Percentiles rank a stretch among this genome's conserved stretches.
These are phyloP conservation scores for Cantharis rustica DNA, from an alignment of 2,888 invertebrate genomes.

Conservation along the genomic window DNA sequence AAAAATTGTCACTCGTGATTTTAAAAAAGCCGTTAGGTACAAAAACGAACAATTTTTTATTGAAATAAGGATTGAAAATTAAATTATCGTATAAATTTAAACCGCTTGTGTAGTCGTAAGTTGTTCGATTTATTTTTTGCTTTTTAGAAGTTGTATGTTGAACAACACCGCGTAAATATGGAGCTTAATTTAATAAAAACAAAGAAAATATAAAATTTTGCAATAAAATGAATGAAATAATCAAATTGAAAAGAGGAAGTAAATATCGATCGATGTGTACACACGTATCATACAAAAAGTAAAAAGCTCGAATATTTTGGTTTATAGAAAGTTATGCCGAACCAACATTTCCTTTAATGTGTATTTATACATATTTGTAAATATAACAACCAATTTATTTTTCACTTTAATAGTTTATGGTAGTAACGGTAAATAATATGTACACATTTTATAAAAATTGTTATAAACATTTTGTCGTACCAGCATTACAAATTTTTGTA, in stretches of 20 bases:
- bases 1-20: not conserved
- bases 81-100: too few species aligned
- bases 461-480: not conserved
- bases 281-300: not conserved
- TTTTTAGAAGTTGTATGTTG: not conserved
- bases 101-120: not conserved
- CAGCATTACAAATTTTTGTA: not conserved
- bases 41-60: not conserved
- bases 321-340: not conserved
- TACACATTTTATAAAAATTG: too few species aligned
- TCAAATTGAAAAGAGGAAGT: not conserved
- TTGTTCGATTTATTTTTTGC: not conserved
- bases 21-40: not conserved
- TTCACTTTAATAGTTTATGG: not conserved
- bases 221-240: not conserved
- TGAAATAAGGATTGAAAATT: not conserved
- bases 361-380: not conserved
- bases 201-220: not conserved
- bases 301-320: not conserved
- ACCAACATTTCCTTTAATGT: not conserved
- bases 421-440: too few species aligned
- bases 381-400: not conserved
- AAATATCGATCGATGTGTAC: not conserved
- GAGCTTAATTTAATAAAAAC: not conserved
- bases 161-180: not conserved